Evolutionary conservation across 2,797 vertebrate species (phyloP).

Genomic region (Coilia nasus): DNA sequence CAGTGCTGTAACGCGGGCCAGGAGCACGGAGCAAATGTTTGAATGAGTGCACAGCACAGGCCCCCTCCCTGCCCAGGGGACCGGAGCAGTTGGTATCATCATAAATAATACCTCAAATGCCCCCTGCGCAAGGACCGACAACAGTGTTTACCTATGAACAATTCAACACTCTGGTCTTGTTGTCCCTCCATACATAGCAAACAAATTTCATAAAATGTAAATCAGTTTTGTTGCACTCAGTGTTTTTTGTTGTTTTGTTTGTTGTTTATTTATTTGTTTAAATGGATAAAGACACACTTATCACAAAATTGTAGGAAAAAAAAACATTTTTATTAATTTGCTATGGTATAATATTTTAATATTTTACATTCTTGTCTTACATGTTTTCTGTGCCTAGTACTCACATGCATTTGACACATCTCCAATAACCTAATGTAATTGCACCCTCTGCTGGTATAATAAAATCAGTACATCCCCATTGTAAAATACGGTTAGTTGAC

Average conservation of each 20-base stretch:
- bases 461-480: conserved; percentile 38
- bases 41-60: conserved; percentile 7
- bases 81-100: conserved; percentile 25
- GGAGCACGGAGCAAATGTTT: conserved; percentile 13
- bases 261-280: too few relatives aligned
- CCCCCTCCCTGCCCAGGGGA: neutral
- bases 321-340: too few relatives aligned
- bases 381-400: neutral
- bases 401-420: neutral
- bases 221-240: too few relatives aligned
- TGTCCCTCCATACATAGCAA: too few relatives aligned
- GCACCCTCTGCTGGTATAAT: conserved; percentile 47
- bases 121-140: neutral
- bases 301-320: too few relatives aligned
- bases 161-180: too few relatives aligned
- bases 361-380: neutral
- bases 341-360: too few relatives aligned
- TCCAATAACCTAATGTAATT: conserved; percentile 13
- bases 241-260: too few relatives aligned
- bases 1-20: conserved; percentile 22
- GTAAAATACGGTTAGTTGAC: too few relatives aligned
- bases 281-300: too few relatives aligned
- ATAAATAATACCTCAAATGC: conserved; percentile 37
- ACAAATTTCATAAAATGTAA: too few relatives aligned
- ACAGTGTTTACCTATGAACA: too few relatives aligned